A percentile compares a stretch with the other conserved stretches of the same genome.
phyloP scores from a whole-genome alignment of 2,888 invertebrate species.

The Microctonus hyperodae region DNA sequence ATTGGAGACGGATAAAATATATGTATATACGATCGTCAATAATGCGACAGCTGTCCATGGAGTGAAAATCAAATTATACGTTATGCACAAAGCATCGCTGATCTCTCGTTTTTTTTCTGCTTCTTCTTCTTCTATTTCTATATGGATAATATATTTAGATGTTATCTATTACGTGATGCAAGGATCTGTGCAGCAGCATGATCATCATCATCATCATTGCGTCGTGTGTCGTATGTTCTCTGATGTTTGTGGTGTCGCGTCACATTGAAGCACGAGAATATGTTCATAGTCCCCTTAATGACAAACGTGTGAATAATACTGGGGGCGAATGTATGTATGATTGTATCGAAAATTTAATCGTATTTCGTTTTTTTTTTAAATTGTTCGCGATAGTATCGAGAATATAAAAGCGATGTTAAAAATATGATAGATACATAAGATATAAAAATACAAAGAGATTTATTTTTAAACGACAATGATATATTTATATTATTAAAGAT shows the following conservation, averaged over 20 bases:
- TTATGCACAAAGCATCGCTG: constrained; percentile 59
- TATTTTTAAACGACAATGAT: background rate
- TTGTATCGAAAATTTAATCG: constrained; percentile 8
- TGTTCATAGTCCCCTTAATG: background rate
- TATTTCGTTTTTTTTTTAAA: background rate
- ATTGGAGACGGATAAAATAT: background rate
- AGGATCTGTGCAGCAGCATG: constrained; percentile 37
- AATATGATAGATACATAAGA: background rate
- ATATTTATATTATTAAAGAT: background rate
- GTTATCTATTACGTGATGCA: constrained; percentile 53
- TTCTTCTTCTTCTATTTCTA: too few species aligned
- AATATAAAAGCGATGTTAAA: constrained; percentile 19
- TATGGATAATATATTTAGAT: constrained; percentile 52
- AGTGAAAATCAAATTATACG: constrained; percentile 61
- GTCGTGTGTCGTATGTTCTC: background rate
- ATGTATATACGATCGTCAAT: constrained; percentile 37
- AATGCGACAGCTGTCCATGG: constrained; percentile 61
- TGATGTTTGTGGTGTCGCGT: background rate
- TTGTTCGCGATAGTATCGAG: constrained; percentile 35
- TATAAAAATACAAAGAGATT: background rate
- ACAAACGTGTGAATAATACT: background rate
- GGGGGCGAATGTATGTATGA: background rate
- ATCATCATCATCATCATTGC: constrained; percentile 20
- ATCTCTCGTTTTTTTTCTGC: constrained; percentile 51
- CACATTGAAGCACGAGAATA: background rate